phyloP scores from a whole-genome alignment of 2,113 vertebrate genomes.

The Isurus oxyrinchus region DNA sequence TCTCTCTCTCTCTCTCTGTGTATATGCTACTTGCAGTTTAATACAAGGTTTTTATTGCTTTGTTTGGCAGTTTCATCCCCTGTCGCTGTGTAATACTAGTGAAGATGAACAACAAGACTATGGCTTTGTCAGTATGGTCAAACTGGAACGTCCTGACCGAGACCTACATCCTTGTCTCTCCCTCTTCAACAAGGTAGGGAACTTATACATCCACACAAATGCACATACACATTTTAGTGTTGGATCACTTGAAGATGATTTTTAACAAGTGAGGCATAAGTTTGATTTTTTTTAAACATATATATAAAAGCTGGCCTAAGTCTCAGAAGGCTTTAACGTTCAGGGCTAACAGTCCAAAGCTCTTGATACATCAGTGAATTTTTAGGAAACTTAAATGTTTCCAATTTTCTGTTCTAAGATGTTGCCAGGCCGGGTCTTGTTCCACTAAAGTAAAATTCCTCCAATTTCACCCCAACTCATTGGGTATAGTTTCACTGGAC shows the following conservation, averaged over 20 bases:
- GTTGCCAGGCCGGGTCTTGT: neutral
- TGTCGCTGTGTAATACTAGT: constrained; percentile 93
- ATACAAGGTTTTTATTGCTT: neutral
- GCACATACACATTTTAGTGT: neutral
- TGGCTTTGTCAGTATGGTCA: constrained; percentile 91
- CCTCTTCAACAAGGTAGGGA: constrained; percentile 79
- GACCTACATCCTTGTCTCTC: constrained; percentile 79
- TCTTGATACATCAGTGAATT: neutral
- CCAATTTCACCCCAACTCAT: neutral
- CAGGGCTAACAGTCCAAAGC: neutral
- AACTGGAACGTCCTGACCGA: constrained; percentile 77
- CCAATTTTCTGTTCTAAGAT: neutral
- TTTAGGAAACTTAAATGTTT: neutral
- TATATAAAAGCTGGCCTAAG: neutral
- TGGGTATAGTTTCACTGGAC: neutral
- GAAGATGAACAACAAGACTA: constrained; percentile 87
- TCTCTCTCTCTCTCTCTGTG: neutral
- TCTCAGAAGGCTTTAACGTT: neutral
- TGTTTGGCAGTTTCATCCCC: constrained; percentile 77
- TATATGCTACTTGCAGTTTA: neutral
- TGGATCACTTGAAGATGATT: neutral
- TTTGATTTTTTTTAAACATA: neutral
- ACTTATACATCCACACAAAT: neutral
- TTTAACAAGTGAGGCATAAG: neutral
- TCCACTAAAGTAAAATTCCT: neutral